Conservation (phyloP, 2,888 invertebrate species). For the Drosophila mulleri region DNA sequence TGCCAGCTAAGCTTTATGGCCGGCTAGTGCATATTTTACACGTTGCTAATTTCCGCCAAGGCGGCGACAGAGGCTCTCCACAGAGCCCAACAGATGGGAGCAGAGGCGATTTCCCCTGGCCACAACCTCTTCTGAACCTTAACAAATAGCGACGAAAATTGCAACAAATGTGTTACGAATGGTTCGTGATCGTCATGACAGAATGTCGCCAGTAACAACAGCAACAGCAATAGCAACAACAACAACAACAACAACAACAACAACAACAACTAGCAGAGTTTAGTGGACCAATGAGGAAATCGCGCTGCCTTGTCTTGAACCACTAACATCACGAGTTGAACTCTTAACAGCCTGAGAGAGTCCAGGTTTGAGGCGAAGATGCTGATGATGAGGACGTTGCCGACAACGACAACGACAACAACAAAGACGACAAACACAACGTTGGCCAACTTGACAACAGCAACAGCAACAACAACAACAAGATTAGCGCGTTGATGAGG, state of each 20-base stretch:
- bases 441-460: constrained; percentile 52
- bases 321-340: constrained; percentile 83
- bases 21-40: constrained; percentile 71
- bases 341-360: constrained; percentile 81
- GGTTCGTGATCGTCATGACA: constrained; percentile 81
- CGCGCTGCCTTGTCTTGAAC: constrained; percentile 75
- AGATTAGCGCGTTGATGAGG: constrained; percentile 74
- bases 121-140: constrained; percentile 71
- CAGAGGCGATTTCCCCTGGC: constrained; percentile 37
- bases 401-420: constrained; percentile 45
- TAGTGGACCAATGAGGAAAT: constrained; percentile 77
- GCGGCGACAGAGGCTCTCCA: constrained; percentile 5
- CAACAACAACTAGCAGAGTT: constrained; percentile 43
- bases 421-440: constrained; percentile 42
- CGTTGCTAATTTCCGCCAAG: constrained; percentile 55
- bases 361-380: constrained; percentile 52
- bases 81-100: constrained; percentile 28
- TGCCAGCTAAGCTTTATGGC: constrained; percentile 42
- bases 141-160: constrained; percentile 81
- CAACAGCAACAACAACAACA: constrained; percentile 48
- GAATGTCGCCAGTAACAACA: constrained; percentile 70
- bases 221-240: constrained; percentile 26
- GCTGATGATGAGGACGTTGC: constrained; percentile 69
- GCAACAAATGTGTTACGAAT: constrained; percentile 82
- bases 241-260: constrained; percentile 30